Base-by-base conservation (phyloP, 1,140 invertebrate genomes). In the Drosophila littoralis region DNA sequence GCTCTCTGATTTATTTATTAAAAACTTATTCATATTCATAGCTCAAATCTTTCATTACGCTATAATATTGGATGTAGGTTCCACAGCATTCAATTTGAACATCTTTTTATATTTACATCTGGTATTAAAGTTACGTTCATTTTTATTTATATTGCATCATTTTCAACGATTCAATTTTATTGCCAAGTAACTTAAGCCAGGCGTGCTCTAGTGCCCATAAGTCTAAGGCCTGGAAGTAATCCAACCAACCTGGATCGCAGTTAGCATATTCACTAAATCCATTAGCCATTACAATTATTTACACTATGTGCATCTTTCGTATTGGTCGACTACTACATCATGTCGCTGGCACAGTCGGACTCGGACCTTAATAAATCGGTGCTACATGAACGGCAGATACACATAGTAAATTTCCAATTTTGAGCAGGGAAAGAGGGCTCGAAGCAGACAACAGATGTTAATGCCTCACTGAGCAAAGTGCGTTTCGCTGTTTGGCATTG, bases 381-480 rank as follows among this genome's bases (percentile, higher is more conserved):
- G 17, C 46, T 43, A 9, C 48, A 50, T 28, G 51, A 54, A 8
- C 45, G 45, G 48, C 15, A 64, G 59, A 58, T 43, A 72, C 52
- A 28, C 38, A 65, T 28, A 40, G 17, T 5, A 57, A 52, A 58
- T 67, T 64, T 54, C 35, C 52, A 58, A 42, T 40, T 67, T 57
- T 12, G 15, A 28, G 43, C 7, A 33, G 50, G 33, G 22, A 6
- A 6, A 15, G 40, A 2, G 33, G 6, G 13, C 28, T 3, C 6
- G 13, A 46, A 22, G 15, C 57, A 45, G 76, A 79, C 83, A 86
- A 79, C 83, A 86, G 83, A 86, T 86, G 83, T 86, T 86, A 86
- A 86, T 86, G 83, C 83, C 76, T 86, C 76, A 77, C 57, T 83
- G 77, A 72, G 83, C 83, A 86, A 86, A 86, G 83, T 86, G 83